Evolutionary conservation across 2,888 invertebrate species (phyloP).

Genomic region (Athetis lepigone): DNA sequence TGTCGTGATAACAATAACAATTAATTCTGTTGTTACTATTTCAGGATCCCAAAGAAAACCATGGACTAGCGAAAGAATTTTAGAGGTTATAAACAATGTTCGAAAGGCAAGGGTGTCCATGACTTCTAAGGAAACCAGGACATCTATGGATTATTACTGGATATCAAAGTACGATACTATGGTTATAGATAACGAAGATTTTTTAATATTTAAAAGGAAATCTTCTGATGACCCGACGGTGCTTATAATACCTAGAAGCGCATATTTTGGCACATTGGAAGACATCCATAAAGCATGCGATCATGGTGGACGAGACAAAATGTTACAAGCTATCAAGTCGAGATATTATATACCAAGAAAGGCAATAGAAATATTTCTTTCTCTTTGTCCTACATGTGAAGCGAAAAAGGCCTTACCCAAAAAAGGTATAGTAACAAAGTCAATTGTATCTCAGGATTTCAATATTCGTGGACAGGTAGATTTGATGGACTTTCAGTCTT

Average conservation of each 20-base stretch:
- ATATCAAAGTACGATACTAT: slow-evolving; percentile 34
- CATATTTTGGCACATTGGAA: slow-evolving; percentile 29
- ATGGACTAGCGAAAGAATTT: too few relatives aligned
- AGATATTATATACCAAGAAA: slow-evolving; percentile 46
- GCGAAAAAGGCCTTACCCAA: too few relatives aligned
- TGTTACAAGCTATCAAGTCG: slow-evolving; percentile 7
- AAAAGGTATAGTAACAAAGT: slow-evolving; percentile 3
- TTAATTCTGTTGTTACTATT: too few relatives aligned
- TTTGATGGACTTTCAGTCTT: slow-evolving; percentile 7
- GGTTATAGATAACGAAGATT: slow-evolving; percentile 16
- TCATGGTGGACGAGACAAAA: slow-evolving; percentile 42
- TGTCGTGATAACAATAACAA: too few relatives aligned
- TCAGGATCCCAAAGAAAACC: too few relatives aligned
- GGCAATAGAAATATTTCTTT: slow-evolving; percentile 29
- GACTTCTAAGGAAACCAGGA: slow-evolving; percentile 11
- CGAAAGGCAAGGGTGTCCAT: slow-evolving; percentile 9
- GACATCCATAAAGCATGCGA: slow-evolving; percentile 15
- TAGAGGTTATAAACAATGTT: too few relatives aligned
- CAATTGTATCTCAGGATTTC: background rate
- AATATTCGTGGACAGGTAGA: slow-evolving; percentile 10
- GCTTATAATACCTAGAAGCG: slow-evolving; percentile 28
- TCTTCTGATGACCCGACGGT: background rate
- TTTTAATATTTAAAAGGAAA: slow-evolving; percentile 25
- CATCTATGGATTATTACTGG: slow-evolving; percentile 30
- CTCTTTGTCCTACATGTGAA: slow-evolving; percentile 5